Evolutionary conservation across 2,888 invertebrate genomes (phyloP).

Genomic region (Hydriomena furcata): DNA sequence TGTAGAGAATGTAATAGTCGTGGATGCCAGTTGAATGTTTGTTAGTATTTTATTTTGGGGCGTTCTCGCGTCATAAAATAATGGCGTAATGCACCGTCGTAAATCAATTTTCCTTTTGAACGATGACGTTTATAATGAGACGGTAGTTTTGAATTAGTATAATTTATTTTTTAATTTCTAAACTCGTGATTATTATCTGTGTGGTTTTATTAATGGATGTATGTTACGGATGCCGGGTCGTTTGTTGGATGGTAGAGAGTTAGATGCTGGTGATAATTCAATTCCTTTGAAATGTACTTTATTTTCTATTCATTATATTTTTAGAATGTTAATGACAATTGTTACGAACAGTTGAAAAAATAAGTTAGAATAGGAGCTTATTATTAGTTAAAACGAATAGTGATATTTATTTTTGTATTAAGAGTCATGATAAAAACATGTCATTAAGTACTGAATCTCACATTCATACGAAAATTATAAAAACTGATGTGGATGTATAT

Average conservation of each 20-base stretch:
- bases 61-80: conserved; percentile 82
- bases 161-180: conserved; percentile 55
- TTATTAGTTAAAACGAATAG: no score
- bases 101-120: conserved; percentile 81
- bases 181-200: conserved; percentile 61
- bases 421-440: no score
- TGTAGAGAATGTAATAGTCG: conserved; percentile 73
- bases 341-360: neutral
- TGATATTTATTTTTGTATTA: no score
- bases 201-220: conserved; percentile 55
- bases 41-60: conserved; percentile 83
- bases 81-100: conserved; percentile 80
- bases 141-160: conserved; percentile 71
- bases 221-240: conserved; percentile 39
- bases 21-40: conserved; percentile 81
- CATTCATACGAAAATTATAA: no score
- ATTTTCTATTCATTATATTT: conserved; percentile 14
- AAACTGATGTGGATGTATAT: no score
- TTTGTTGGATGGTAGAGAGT: conserved; percentile 23
- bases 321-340: conserved; percentile 2
- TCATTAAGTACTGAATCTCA: no score
- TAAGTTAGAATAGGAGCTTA: no score
- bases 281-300: conserved; percentile 15
- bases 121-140: conserved; percentile 77
- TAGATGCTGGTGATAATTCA: conserved; percentile 20